These are phyloP conservation scores for Etheostoma cragini DNA, from an alignment of 2,113 vertebrate species.

Conservation along the genomic window DNA sequence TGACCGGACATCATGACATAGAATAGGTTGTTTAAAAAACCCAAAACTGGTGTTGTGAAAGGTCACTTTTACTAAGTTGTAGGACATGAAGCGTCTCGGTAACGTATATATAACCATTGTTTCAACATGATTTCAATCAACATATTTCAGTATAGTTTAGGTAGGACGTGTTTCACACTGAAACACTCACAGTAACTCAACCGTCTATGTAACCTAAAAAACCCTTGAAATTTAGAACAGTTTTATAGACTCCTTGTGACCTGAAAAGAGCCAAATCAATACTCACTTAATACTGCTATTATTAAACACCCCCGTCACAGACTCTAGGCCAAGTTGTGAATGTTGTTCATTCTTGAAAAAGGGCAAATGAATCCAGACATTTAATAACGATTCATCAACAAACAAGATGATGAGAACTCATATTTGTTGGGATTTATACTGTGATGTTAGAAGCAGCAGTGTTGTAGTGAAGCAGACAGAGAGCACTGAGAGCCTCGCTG, in stretches of 20 bases:
- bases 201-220: not conserved
- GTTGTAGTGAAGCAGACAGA: not conserved
- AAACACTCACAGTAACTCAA: not conserved
- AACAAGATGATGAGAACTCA: not conserved
- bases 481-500: not conserved
- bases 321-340: not conserved
- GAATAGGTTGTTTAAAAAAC: no score
- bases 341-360: not conserved
- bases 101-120: not conserved
- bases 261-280: slow-evolving; percentile 19
- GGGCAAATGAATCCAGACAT: not conserved
- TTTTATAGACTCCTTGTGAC: not conserved
- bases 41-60: no score
- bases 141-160: not conserved
- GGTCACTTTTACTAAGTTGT: not conserved
- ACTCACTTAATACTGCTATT: slow-evolving; percentile 1
- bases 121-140: not conserved
- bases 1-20: no score
- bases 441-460: not conserved
- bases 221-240: not conserved
- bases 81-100: not conserved
- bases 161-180: not conserved
- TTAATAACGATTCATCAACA: not conserved
- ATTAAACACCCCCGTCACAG: not conserved
- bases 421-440: not conserved